Conservation (phyloP, 2,797 vertebrate species). For the Holocentrus rufus region DNA sequence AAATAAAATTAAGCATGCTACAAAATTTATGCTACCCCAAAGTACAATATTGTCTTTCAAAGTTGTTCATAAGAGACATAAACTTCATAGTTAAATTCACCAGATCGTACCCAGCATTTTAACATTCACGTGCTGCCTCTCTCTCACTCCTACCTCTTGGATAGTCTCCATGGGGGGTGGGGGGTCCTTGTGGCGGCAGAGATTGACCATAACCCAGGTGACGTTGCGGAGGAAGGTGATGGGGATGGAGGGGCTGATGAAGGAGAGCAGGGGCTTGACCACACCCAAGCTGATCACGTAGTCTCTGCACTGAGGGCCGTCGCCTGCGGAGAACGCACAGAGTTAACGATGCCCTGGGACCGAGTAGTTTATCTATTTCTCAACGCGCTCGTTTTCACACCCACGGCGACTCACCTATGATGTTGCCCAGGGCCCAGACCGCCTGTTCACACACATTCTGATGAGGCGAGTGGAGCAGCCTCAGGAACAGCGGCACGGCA, state of each 20-base stretch:
- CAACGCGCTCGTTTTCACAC: background rate
- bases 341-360: background rate
- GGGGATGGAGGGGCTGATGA: constrained; percentile 99
- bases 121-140: background rate
- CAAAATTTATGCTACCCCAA: too few species aligned
- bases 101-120: background rate
- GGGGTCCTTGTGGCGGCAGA: constrained; percentile 99
- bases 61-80: background rate
- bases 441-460: constrained; percentile 99
- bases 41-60: background rate
- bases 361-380: background rate
- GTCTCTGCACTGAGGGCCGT: constrained; percentile 98
- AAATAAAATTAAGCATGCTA: too few species aligned
- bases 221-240: constrained; percentile 99
- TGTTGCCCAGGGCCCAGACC: constrained; percentile 98
- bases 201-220: constrained; percentile 99
- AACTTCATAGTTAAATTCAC: background rate
- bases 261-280: constrained; percentile 96
- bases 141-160: constrained; percentile 87
- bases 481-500: constrained; percentile 96
- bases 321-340: constrained; percentile 82
- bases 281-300: constrained; percentile 98
- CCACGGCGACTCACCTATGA: constrained; percentile 89
- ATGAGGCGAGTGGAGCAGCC: constrained; percentile 95
- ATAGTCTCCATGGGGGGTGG: constrained; percentile 99